Percentiles rank a stretch among this genome's conserved stretches.
These are phyloP conservation scores for Sebastes steindachneri DNA, from an alignment of 2,797 vertebrate species.

Conservation along the genomic window DNA sequence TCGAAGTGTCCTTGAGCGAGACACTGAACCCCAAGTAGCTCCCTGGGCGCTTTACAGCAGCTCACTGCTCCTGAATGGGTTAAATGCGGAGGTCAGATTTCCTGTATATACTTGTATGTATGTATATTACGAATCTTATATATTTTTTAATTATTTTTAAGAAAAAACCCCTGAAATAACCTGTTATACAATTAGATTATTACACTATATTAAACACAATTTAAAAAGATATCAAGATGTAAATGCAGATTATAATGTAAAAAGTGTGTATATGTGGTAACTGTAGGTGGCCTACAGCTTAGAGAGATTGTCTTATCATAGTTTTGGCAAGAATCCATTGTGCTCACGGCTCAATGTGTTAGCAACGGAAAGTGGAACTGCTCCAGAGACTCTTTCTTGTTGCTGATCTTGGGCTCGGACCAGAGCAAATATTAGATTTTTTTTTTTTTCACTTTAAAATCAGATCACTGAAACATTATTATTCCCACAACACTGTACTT, in stretches of 20 bases:
- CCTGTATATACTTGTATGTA: too few relatives aligned
- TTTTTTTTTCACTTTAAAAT: neutral
- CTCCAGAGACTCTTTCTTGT: neutral
- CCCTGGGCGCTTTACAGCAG: too few relatives aligned
- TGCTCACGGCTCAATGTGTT: neutral
- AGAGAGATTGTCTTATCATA: neutral
- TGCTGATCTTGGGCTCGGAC: neutral
- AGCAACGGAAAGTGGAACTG: constrained; percentile 11
- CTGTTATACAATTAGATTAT: neutral
- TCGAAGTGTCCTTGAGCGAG: too few relatives aligned
- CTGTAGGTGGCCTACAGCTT: neutral
- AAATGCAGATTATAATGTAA: neutral
- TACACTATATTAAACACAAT: neutral
- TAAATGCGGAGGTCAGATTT: too few relatives aligned
- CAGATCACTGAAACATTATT: constrained; percentile 13
- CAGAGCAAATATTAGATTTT: neutral
- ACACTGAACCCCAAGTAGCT: too few relatives aligned
- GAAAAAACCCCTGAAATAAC: neutral
- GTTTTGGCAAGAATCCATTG: constrained; percentile 8
- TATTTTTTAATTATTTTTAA: accelerated
- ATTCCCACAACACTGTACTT: neutral
- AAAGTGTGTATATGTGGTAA: neutral
- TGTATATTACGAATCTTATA: too few relatives aligned
- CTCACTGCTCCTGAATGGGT: too few relatives aligned
- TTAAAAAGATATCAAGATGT: neutral